Evolutionary conservation across 1,140 invertebrate genomes (phyloP), one percentile per base, ranked within the genome.

Genomic region (Littorina saxatilis): DNA sequence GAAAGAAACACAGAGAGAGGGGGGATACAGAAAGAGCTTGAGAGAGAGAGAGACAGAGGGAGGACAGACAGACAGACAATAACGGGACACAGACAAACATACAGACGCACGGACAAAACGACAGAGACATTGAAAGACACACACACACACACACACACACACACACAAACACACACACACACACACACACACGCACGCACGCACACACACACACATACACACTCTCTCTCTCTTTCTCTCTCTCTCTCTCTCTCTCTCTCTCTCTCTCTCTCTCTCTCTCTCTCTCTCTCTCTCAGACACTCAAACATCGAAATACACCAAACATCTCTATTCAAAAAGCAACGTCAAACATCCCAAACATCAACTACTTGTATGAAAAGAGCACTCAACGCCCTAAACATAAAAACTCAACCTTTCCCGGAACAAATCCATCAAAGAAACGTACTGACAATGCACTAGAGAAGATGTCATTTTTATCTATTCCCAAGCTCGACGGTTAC

Each of bases 141-240:
- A 73, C 37, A 39, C 37, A 43, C 37, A 73, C 20, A 43, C 70
- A 40, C 70, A 23, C 17, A 47, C 70, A 73, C 43, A 47, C 37
- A 23, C 70, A 47, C 0, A 73, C 37, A 43, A 35, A 43, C 37
- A 29, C 70, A 73, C 70, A 1, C 70, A 47, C 2, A 23, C 3
- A 40, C 35, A 27, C n/a, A 40, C 68, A 72, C 37, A 39, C 68
- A 47, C 68, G 40, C 68, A 37, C 40, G 4, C 15, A 37, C 43
- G 7, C 43, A 47, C 2, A 23, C 3, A 72, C 35, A 27, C n/a
- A 40, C 68, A 72, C 37, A 39, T 37, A 47, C 68, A 72, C 68
- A 37, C 40, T n/a, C 3, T 73, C 37, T 39, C 39, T 68, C 3
- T 68, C 66, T 35, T 23, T 32, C 66, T 32, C 66, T 5, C 61